These are phyloP conservation scores for Drosophila orosa DNA, from an alignment of 1,140 invertebrate genomes.

Conservation along the genomic window DNA sequence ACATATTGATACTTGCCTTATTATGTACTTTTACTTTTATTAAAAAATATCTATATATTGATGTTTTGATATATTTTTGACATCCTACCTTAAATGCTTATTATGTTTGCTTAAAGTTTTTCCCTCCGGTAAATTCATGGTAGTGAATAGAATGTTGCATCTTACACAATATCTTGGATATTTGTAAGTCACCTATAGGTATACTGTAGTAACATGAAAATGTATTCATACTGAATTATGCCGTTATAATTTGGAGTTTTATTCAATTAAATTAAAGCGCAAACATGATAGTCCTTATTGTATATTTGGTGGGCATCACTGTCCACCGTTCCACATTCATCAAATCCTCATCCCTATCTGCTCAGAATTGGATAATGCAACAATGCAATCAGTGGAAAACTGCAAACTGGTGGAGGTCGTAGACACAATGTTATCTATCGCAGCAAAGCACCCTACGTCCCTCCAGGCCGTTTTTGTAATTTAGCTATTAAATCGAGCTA, in stretches of 20 bases:
- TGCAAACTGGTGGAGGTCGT: slow-evolving; percentile 19
- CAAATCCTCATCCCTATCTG: not conserved
- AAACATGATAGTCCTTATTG: slow-evolving; percentile 12
- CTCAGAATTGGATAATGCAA: slow-evolving; percentile 5
- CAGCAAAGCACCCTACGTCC: slow-evolving; percentile 42
- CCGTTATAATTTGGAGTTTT: slow-evolving; percentile 55
- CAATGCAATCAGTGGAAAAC: slow-evolving; percentile 54
- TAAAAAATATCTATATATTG: too few species aligned
- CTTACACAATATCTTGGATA: too few species aligned
- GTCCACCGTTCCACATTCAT: not conserved
- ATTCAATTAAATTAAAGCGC: slow-evolving; percentile 64
- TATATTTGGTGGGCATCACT: slow-evolving; percentile 39
- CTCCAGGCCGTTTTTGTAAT: slow-evolving; percentile 48
- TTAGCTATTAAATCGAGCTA: slow-evolving; percentile 76
- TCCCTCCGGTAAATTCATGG: not conserved
- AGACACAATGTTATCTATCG: slow-evolving; percentile 60
- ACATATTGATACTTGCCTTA: too few species aligned
- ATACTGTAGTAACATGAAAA: not conserved
- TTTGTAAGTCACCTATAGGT: too few species aligned
- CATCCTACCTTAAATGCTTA: too few species aligned
- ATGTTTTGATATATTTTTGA: too few species aligned
- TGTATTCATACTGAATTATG: slow-evolving; percentile 48
- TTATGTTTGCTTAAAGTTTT: not conserved
- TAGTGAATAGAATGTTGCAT: not conserved
- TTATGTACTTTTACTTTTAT: too few species aligned